Evolutionary conservation across 2,888 invertebrate genomes (phyloP), one percentile per base, ranked within the genome.

Genomic region (Hirudinaria manillensis): DNA sequence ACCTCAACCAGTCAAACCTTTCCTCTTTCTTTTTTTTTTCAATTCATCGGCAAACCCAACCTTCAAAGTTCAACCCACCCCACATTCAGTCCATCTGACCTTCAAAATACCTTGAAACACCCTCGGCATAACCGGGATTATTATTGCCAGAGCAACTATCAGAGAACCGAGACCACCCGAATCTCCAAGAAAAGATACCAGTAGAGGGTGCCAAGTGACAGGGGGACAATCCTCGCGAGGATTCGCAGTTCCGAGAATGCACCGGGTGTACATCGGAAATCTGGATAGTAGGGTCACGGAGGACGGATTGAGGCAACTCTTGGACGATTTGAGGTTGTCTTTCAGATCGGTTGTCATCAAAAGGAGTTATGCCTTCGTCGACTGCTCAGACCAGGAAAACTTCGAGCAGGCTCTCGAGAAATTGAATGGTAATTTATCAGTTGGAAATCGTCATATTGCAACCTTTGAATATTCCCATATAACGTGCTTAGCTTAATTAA

Each of bases 301-400:
- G 86, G 89, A 88, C 79, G 89, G 89, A 77, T 89, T 93, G 77
- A 88, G 91, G 82, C 90, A 91, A 85, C 88, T 93, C 82, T 91
- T 93, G 83, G 88, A 90, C 80, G 92, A 92, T 82, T 90, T 92
- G 84, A 91, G 90, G 84, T 89, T 91, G 77, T 90, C 89, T 81
- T 90, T 90, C 77, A 90, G 90, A 83, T 84, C 82, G 79, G 90
- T 92, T 82, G 89, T 92, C 80, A 90, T 92, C 80, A 92, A 92
- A 86, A 89, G 91, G 82, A 92, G 92, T 81, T 93, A 92, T 86
- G 93, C 93, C 73, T 93, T 93, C 86, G 91, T 93, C 78, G 92
- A 93, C 85, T 92, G 92, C 85, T 89, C 90, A 74, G 92, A 93
- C 86, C 92, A 92, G 85, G 90, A 90, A 67, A 90, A 91, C 76